Percentiles rank a stretch among this genome's conserved stretches.
Conservation (phyloP, 2,888 invertebrate species). For the Abrostola tripartita region DNA sequence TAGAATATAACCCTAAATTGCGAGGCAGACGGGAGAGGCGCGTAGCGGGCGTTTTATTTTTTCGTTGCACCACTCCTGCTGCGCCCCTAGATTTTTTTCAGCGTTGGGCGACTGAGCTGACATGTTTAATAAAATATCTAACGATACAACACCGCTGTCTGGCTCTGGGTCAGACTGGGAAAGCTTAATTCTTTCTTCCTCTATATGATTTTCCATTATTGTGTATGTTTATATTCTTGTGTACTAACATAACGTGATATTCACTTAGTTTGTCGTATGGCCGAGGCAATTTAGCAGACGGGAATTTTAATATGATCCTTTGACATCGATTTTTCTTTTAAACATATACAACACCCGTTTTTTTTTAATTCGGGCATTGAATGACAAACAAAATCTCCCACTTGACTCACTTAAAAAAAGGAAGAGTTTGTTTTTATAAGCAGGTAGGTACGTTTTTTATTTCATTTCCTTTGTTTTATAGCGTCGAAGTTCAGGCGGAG, state of each 20-base stretch:
- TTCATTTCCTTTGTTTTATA: constrained; percentile 50
- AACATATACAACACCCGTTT: too few relatives aligned
- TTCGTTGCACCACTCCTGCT: constrained; percentile 1
- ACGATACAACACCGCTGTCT: not conserved
- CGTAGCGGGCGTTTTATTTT: not conserved
- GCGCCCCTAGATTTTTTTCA: not conserved
- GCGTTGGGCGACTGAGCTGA: not conserved
- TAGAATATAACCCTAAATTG: constrained; percentile 1
- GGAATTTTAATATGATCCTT: too few relatives aligned
- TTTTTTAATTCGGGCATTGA: too few relatives aligned
- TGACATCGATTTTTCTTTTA: too few relatives aligned
- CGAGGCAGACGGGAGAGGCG: not conserved
- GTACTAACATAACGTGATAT: too few relatives aligned
- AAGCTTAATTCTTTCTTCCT: not conserved
- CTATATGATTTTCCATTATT: not conserved
- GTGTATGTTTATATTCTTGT: too few relatives aligned
- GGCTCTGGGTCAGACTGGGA: not conserved
- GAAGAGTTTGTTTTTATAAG: too few relatives aligned
- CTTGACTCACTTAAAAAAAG: not conserved
- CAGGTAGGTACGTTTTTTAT: too few relatives aligned
- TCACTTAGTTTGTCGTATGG: too few relatives aligned
- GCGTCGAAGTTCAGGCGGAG: constrained; percentile 74
- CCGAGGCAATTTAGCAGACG: too few relatives aligned
- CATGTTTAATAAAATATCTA: constrained; percentile 4
- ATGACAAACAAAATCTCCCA: too few relatives aligned